Conservation (phyloP, 2,888 invertebrate species). For the Lissonota sp. region DNA sequence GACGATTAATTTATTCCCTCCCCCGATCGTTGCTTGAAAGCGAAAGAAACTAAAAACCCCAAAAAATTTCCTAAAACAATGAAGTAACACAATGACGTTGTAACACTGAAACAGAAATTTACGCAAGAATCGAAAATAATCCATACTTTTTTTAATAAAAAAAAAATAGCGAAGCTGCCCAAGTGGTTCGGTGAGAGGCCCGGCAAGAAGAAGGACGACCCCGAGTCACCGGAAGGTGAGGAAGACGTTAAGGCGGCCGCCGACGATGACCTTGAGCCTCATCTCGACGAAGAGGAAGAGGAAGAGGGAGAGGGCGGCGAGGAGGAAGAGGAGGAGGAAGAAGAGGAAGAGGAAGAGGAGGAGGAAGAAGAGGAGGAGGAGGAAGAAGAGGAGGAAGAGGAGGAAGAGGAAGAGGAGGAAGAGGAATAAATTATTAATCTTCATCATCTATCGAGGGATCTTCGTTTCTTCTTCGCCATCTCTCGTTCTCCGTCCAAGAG, state of each 20-base stretch:
- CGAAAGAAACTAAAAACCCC: not conserved
- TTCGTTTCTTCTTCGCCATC: slow-evolving; percentile 53
- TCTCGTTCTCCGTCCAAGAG: slow-evolving; percentile 49
- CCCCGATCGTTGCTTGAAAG: slow-evolving; percentile 20
- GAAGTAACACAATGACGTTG: not conserved
- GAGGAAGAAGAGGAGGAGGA: slow-evolving; percentile 76
- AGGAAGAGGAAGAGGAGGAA: slow-evolving; percentile 78
- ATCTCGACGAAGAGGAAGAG: slow-evolving; percentile 88
- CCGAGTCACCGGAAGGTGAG: slow-evolving; percentile 96
- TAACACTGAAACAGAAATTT: too few relatives aligned
- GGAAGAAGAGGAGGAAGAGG: slow-evolving; percentile 81
- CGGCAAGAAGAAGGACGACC: slow-evolving; percentile 95
- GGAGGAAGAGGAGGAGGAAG: slow-evolving; percentile 88
- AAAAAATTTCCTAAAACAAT: too few relatives aligned
- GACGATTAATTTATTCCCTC: slow-evolving; percentile 55
- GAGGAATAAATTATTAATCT: slow-evolving; percentile 68
- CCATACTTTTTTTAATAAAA: slow-evolving; percentile 35
- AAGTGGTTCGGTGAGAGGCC: slow-evolving; percentile 98
- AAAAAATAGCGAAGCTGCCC: slow-evolving; percentile 92
- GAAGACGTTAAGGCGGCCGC: slow-evolving; percentile 92
- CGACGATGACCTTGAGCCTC: slow-evolving; percentile 89
- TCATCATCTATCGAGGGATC: slow-evolving; percentile 47
- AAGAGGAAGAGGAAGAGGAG: slow-evolving; percentile 80
- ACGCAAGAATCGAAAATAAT: not conserved
- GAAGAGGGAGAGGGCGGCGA: slow-evolving; percentile 91